Evolutionary conservation across 2,113 vertebrate species (phyloP).

Genomic region (Sphaerodactylus townsendi): DNA sequence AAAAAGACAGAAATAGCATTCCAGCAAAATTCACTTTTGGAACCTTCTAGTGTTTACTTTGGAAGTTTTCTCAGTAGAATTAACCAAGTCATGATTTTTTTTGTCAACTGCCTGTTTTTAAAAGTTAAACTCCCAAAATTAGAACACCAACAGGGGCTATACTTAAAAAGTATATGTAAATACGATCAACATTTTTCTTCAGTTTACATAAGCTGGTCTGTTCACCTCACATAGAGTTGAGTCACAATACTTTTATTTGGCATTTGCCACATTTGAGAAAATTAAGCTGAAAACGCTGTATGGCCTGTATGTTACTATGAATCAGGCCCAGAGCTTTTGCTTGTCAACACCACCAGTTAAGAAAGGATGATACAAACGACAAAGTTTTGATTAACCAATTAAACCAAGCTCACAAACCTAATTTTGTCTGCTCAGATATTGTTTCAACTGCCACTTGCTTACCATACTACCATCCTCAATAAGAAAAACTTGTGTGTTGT

Average conservation of each 20-base stretch:
- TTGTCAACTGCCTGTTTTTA: too few relatives aligned
- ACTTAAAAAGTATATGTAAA: background rate
- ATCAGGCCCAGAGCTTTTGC: too few relatives aligned
- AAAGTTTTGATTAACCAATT: background rate
- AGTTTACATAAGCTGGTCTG: background rate
- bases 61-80: background rate
- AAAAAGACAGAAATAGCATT: background rate
- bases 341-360: background rate
- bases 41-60: background rate
- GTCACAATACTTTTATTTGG: background rate
- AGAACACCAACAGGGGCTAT: background rate
- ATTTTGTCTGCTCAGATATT: background rate
- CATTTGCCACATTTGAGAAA: background rate
- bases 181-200: background rate
- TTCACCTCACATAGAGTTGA: background rate
- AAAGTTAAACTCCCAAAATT: background rate
- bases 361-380: background rate
- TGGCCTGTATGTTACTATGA: too few relatives aligned
- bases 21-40: background rate
- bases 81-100: background rate
- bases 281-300: too few relatives aligned
- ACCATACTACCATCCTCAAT: background rate
- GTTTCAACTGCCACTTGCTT: background rate
- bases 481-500: fast-evolving
- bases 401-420: too few relatives aligned